A percentile compares a stretch with the other conserved stretches of the same genome.
Evolutionary conservation across 2,888 invertebrate genomes (phyloP).

Genomic region (Hofmannophila pseudospretella): DNA sequence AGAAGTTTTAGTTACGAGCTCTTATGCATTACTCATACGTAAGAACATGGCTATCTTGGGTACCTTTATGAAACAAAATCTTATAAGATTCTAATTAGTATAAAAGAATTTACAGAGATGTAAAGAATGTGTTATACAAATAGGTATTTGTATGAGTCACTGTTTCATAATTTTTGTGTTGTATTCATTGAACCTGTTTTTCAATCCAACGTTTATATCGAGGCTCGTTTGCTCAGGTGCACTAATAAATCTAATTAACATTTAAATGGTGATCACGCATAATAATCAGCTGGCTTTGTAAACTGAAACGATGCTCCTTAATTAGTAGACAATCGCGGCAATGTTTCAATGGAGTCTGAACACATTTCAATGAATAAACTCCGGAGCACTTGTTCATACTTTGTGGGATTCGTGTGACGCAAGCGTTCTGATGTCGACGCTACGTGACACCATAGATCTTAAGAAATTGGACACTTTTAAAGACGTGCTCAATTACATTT

Average conservation of each 20-base stretch:
- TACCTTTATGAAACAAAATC: too few species aligned
- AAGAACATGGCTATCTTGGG: too few species aligned
- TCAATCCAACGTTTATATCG: conserved; percentile 21
- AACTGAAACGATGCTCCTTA: conserved; percentile 59
- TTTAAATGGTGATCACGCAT: conserved; percentile 75
- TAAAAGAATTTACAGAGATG: neutral
- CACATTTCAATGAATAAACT: conserved; percentile 40
- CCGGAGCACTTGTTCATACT: conserved; percentile 55
- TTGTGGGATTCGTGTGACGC: conserved; percentile 35
- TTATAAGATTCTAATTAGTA: too few species aligned
- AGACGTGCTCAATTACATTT: too few species aligned
- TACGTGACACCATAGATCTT: neutral
- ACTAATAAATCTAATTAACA: conserved; percentile 70
- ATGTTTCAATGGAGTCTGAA: conserved; percentile 51
- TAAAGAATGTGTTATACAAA: neutral
- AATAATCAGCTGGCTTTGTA: conserved; percentile 69
- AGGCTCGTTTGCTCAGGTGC: conserved; percentile 63
- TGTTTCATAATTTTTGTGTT: neutral
- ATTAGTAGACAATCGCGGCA: conserved; percentile 65
- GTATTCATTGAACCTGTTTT: neutral
- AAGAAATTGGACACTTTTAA: too few species aligned
- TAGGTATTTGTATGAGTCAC: neutral
- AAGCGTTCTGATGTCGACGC: conserved; percentile 23
- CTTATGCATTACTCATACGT: too few species aligned
- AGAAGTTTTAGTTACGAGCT: too few species aligned